Percentiles rank a stretch among this genome's conserved stretches.
These are phyloP conservation scores for Patiria pectinifera DNA, from an alignment of 53 echinoderm and acorn worm genomes.

Conservation along the genomic window DNA sequence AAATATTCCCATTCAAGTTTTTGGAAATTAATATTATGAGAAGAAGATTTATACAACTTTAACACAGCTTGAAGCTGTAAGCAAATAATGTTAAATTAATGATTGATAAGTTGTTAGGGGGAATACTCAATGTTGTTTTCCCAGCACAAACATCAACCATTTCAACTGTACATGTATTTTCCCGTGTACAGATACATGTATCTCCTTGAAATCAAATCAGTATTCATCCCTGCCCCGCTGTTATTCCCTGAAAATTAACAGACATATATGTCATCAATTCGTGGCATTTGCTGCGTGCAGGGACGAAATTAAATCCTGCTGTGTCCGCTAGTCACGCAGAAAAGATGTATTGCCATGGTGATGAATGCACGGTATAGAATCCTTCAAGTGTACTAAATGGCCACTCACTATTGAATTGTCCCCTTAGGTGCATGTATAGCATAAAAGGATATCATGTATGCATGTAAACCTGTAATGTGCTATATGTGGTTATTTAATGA, in stretches of 20 bases:
- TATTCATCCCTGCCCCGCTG: not conserved
- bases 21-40: too few species aligned
- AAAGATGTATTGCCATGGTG: conserved; percentile 54
- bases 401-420: conserved; percentile 16
- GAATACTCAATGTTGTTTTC: too few species aligned
- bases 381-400: conserved; percentile 10
- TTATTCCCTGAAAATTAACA: not conserved
- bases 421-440: not conserved
- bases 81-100: too few species aligned
- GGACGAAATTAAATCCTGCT: conserved; percentile 21
- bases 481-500: not conserved
- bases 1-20: too few species aligned
- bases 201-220: not conserved
- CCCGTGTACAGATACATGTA: not conserved
- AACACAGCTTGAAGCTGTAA: too few species aligned
- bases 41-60: too few species aligned
- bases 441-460: not conserved
- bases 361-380: conserved; percentile 17
- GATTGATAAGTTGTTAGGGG: too few species aligned
- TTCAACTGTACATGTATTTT: too few species aligned
- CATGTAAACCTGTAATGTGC: not conserved
- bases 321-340: conserved; percentile 43
- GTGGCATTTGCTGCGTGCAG: not conserved
- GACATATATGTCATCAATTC: not conserved
- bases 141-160: too few species aligned